phyloP scores from a whole-genome alignment of 1,140 invertebrate species.

The Rhagoletis pomonella region DNA sequence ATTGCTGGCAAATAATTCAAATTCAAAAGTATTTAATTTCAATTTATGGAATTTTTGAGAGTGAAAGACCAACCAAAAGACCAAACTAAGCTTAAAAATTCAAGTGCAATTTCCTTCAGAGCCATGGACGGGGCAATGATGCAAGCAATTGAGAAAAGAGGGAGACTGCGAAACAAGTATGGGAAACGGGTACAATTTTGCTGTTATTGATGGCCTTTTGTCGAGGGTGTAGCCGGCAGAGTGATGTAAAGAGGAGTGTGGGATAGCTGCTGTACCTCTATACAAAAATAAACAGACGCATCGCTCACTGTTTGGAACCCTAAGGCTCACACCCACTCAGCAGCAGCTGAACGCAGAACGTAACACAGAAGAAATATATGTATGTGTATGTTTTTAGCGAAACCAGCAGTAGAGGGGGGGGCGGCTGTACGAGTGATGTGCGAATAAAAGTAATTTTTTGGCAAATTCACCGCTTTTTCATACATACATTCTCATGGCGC shows the following conservation, averaged over 20 bases:
- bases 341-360: too few relatives aligned
- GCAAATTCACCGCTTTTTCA: slow-evolving; percentile 1
- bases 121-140: background rate
- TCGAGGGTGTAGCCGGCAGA: background rate
- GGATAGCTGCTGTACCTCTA: background rate
- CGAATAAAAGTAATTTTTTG: slow-evolving; percentile 16
- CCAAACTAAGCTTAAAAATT: slow-evolving; percentile 18
- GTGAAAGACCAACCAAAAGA: background rate
- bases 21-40: slow-evolving; percentile 55
- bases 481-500: background rate
- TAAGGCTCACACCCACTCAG: too few relatives aligned
- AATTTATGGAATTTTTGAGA: slow-evolving; percentile 50
- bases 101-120: slow-evolving; percentile 8
- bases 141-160: background rate
- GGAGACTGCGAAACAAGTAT: background rate
- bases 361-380: too few relatives aligned
- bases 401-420: background rate
- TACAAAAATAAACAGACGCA: background rate
- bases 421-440: background rate
- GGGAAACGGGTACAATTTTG: background rate
- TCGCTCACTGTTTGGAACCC: too few relatives aligned
- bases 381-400: background rate
- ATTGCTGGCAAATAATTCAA: slow-evolving; percentile 52
- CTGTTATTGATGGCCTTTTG: slow-evolving; percentile 13
- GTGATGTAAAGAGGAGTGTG: background rate